phyloP scores from a whole-genome alignment of 2,797 vertebrate genomes.

The Scleropages formosus region DNA sequence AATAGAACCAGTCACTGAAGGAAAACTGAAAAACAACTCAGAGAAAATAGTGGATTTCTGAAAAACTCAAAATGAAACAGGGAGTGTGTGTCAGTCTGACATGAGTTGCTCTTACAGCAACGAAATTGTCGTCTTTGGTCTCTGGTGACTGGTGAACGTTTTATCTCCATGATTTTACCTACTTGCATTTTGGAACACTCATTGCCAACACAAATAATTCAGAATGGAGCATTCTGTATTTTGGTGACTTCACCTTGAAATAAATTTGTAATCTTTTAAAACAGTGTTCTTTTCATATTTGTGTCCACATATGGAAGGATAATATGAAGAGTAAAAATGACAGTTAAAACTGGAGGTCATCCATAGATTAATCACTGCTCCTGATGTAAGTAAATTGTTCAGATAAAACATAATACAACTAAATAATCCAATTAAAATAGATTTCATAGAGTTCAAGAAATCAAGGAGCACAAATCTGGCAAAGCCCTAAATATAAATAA shows the following conservation, averaged over 20 bases:
- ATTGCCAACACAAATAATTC: no score
- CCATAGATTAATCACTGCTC: neutral
- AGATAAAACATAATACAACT: neutral
- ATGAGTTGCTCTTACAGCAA: neutral
- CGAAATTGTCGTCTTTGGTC: neutral
- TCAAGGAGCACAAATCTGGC: no score
- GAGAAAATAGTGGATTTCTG: conserved; percentile 2
- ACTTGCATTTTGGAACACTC: no score
- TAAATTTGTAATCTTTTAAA: neutral
- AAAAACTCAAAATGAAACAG: neutral
- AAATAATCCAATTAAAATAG: neutral
- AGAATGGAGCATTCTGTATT: no score
- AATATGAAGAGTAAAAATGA: neutral
- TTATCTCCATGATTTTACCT: neutral
- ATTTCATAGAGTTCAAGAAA: neutral
- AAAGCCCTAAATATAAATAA: neutral
- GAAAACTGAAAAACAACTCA: conserved; percentile 3
- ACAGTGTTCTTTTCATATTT: neutral
- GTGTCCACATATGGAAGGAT: neutral
- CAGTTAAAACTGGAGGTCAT: neutral
- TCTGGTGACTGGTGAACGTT: conserved; percentile 2
- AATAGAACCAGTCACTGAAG: neutral
- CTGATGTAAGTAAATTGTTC: neutral
- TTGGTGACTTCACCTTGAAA: neutral
- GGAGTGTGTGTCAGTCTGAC: neutral